Conservation (phyloP, 2,888 invertebrate species). For the Perizoma flavofasciatum region DNA sequence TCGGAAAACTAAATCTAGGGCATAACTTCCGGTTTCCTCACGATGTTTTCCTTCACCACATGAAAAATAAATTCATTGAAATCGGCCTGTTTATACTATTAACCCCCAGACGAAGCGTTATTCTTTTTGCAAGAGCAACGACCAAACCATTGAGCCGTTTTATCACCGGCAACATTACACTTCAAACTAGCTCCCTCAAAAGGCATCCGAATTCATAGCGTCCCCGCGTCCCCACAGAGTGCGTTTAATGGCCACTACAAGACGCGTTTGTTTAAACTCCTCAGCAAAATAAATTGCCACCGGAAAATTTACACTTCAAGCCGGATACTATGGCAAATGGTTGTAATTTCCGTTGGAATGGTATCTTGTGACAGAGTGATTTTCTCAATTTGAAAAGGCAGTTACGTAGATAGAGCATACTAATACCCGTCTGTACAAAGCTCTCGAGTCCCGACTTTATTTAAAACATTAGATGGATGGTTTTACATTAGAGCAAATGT, state of each 20-base stretch:
- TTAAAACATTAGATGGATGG: too few relatives aligned
- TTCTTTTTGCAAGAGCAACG: constrained; percentile 1
- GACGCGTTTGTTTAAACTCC: constrained; percentile 45
- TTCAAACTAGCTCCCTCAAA: constrained; percentile 31
- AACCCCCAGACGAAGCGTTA: background rate
- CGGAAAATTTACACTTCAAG: constrained; percentile 82
- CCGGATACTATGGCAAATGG: constrained; percentile 76
- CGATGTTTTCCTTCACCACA: too few relatives aligned
- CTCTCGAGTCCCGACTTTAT: too few relatives aligned
- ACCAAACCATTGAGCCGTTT: constrained; percentile 23
- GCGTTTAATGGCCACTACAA: constrained; percentile 43
- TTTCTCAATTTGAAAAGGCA: too few relatives aligned
- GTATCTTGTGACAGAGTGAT: constrained; percentile 52
- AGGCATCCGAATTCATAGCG: constrained; percentile 39
- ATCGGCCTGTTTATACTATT: too few relatives aligned
- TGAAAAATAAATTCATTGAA: too few relatives aligned
- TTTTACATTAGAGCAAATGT: too few relatives aligned
- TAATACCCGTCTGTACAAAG: too few relatives aligned
- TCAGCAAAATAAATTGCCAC: constrained; percentile 72
- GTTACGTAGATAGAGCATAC: too few relatives aligned
- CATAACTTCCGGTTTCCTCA: too few relatives aligned
- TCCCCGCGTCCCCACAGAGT: constrained; percentile 35
- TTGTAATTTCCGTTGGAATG: constrained; percentile 50
- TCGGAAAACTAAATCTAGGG: too few relatives aligned
- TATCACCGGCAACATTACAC: constrained; percentile 24